Evolutionary conservation across 2,797 vertebrate genomes (phyloP).

Genomic region (Orientallactaga sibirica): DNA sequence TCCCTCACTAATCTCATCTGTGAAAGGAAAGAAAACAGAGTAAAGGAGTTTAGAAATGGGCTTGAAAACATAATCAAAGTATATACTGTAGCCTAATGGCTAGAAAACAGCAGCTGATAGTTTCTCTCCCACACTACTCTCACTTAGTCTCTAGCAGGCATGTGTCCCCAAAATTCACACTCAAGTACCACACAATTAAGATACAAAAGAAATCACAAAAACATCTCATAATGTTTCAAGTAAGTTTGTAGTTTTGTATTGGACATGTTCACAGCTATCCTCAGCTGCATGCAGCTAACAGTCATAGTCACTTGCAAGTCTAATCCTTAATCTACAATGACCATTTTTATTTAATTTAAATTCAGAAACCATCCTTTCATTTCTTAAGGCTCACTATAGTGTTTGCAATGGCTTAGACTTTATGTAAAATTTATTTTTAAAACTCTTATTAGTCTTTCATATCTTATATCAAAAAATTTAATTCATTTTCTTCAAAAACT

Average conservation of each 20-base stretch:
- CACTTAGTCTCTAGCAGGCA: background rate
- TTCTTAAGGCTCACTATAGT: slow-evolving; percentile 55
- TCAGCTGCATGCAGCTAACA: no score
- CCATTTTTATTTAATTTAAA: slow-evolving; percentile 32
- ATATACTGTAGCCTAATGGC: background rate
- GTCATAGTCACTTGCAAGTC: background rate
- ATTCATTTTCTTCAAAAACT: slow-evolving; percentile 72
- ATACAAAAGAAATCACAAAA: no score
- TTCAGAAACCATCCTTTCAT: slow-evolving; percentile 45
- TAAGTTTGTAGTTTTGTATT: no score
- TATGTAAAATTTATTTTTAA: slow-evolving; percentile 37
- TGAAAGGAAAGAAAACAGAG: background rate
- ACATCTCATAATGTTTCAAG: no score
- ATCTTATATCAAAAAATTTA: background rate
- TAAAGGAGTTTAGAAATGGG: background rate
- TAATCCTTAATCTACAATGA: background rate
- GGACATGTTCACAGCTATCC: no score
- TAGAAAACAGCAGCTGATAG: background rate
- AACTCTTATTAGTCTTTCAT: slow-evolving; percentile 62
- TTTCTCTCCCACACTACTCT: background rate
- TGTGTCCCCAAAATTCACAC: no score
- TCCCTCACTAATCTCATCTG: slow-evolving; percentile 1
- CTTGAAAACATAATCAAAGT: background rate
- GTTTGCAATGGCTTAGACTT: slow-evolving; percentile 19
- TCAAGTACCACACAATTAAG: no score